Evolutionary conservation across 2,888 invertebrate species (phyloP).

Genomic region (Apotomis turbidana): DNA sequence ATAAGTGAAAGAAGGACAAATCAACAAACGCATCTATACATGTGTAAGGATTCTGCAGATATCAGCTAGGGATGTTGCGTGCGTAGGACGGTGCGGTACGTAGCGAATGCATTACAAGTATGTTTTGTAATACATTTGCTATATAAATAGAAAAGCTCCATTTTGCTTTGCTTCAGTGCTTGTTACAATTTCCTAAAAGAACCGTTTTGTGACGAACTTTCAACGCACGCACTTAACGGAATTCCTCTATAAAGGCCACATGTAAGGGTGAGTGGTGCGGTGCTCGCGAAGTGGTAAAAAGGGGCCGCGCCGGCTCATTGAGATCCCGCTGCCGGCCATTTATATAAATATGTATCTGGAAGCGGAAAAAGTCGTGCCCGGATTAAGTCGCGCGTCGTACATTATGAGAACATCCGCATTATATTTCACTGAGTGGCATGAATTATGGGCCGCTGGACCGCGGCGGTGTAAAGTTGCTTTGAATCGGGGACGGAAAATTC

Average conservation of each 20-base stretch:
- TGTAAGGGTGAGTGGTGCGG: conserved; percentile 14
- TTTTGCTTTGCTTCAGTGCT: not conserved
- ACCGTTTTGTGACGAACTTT: not conserved
- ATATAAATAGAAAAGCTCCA: not conserved
- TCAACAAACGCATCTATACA: too few species aligned
- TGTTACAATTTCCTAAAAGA: not conserved
- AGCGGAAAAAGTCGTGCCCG: conserved; percentile 69
- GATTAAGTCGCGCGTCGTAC: conserved; percentile 79
- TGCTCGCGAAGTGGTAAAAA: conserved; percentile 47
- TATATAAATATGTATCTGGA: conserved; percentile 68
- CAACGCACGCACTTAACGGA: conserved; percentile 8
- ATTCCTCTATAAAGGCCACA: conserved; percentile 21
- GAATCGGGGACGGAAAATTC: conserved; percentile 66
- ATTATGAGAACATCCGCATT: conserved; percentile 79
- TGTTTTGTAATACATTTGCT: too few species aligned
- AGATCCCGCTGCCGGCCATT: conserved; percentile 56
- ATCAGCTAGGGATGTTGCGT: too few species aligned
- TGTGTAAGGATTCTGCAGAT: too few species aligned
- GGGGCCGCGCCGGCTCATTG: conserved; percentile 53
- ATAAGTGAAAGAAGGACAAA: too few species aligned
- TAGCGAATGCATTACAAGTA: too few species aligned
- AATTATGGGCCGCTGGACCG: conserved; percentile 71
- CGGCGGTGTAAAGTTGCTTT: conserved; percentile 68
- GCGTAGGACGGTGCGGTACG: too few species aligned
- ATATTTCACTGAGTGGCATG: conserved; percentile 77